Evolutionary conservation across 2,797 vertebrate genomes (phyloP), one percentile per base, ranked within the genome.

Genomic region (Lacerta viridis): DNA sequence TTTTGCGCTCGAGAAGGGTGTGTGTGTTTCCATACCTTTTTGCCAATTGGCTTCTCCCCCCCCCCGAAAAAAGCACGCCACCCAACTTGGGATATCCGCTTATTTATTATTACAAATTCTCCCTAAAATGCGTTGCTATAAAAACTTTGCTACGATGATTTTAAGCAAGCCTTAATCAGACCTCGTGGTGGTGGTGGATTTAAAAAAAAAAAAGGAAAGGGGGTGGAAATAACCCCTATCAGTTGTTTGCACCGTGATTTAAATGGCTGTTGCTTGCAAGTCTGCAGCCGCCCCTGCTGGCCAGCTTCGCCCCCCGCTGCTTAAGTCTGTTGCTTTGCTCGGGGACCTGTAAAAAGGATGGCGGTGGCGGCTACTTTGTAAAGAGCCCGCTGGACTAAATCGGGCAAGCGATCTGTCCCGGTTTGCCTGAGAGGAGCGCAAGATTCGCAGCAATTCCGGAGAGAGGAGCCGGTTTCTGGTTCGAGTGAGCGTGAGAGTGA

Each of bases 381-480:
- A 55, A 55, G 50, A 69, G 84, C 61, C 1, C 33, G 59, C 69
- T 18, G 39, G 78, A 50, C 90, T 85, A 90, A 93, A 88, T 92
- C 95, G 83, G 76, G 79, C 93, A 91, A 86, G 89, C 91, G 50
- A 55, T 93, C 92, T 88, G 86, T 84, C 79, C 33, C 90, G 86
- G 86, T 93, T 91, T 93, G 93, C 41, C 9, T 8, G 6, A 9
- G 89, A 71, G 84, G 69, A 43, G 66, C 80, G 55, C 50, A 17
- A 55, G 41, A 69, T 13, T 27, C 68, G 27, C 23, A n/a, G 39
- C 29, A 46, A 84, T 90, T 90, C 86, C 94, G 50, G 3, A 55
- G 50, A 55, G 50, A 55, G 13, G 50, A 55, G 50, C 50, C 50
- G 50, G 50, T 55, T 55, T 15, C 50, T 55, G 13, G 50, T 55